Conservation (phyloP, 2,888 invertebrate genomes). For the Aplocera efformata region DNA sequence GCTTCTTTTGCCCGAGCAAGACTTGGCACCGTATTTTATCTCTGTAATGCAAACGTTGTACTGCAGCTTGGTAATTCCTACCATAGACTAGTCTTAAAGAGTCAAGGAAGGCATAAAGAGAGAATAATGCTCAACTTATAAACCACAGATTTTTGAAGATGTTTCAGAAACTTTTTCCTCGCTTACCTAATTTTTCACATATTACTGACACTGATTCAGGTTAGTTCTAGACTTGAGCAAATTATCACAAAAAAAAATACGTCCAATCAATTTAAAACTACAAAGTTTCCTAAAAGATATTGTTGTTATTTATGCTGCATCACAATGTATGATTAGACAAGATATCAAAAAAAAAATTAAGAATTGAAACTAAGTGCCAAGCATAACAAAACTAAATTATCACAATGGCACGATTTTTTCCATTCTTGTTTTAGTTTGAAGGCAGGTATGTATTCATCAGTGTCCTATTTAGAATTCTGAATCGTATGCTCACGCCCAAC, state of each 20-base stretch:
- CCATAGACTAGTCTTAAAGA: conserved; percentile 40
- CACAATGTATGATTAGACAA: no score
- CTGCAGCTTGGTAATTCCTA: conserved; percentile 64
- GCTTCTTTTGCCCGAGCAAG: conserved; percentile 71
- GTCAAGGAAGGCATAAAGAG: conserved; percentile 26
- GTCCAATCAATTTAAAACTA: no score
- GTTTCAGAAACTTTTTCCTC: no score
- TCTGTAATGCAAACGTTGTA: conserved; percentile 70
- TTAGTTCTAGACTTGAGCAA: no score
- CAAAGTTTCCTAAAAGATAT: no score
- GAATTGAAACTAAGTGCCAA: no score
- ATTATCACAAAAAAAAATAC: no score
- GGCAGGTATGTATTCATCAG: conserved; percentile 33
- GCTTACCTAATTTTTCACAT: no score
- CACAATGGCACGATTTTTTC: conserved; percentile 1
- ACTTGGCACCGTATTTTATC: conserved; percentile 78
- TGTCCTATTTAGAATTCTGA: conserved; percentile 50
- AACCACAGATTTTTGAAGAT: not conserved
- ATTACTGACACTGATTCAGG: no score
- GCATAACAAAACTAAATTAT: no score
- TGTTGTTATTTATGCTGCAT: no score
- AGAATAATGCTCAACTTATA: conserved; percentile 10
- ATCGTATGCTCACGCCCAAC: conserved; percentile 40
- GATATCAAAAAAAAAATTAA: no score
- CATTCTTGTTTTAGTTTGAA: conserved; percentile 6